Base-by-base conservation (phyloP, 2,797 vertebrate species). In the Lepilemur ruficaudatus region DNA sequence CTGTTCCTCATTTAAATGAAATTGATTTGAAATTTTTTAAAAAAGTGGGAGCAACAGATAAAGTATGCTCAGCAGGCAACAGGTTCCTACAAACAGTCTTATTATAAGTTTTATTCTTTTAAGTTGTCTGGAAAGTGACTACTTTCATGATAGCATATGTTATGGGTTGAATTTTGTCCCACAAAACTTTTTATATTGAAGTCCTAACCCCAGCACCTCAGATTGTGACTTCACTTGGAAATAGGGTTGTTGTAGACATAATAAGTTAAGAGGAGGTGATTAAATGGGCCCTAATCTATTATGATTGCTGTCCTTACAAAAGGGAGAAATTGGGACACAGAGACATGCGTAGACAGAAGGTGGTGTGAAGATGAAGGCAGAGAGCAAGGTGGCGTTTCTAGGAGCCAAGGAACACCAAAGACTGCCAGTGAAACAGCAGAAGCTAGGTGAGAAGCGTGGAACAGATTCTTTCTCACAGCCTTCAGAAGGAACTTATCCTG, bases 161-260 rank as follows among this genome's bases (percentile, higher is more conserved):
- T 41, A 93, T 55, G 41, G 46, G 17, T 90, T 81, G n/a, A 92
- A 79, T 48, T 70, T 28, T 76, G n/a, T 41, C 14, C 7, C 30
- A 20, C 20, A 50, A 55, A 78, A 67, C 86, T 48, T 65, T 50
- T 12, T 25, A 43, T 43, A 50, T 32, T 79, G 48, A 92, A 78
- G 28, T 43, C 38, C 30, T 90, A 84, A 48, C 48, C 46, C 30
- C 18, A 46, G 67, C 9, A 85, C 18, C 32, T 88, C 61, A 79
- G 55, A 88, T 79, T 13, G 38, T 65, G 87, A 61, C 59, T 46
- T 35, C 78, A 30, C 95, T 90, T 67, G 61, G 73, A 96, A 92
- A 76, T 9, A 79, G 7, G 46, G 4, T 55, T 7, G 4, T 14
- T 63, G 52, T 18, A 69, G 73, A 70, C 43, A 6, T 18, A 38